These are phyloP conservation scores for Mayetiola destructor DNA, from an alignment of 2,888 invertebrate genomes.

Conservation along the genomic window DNA sequence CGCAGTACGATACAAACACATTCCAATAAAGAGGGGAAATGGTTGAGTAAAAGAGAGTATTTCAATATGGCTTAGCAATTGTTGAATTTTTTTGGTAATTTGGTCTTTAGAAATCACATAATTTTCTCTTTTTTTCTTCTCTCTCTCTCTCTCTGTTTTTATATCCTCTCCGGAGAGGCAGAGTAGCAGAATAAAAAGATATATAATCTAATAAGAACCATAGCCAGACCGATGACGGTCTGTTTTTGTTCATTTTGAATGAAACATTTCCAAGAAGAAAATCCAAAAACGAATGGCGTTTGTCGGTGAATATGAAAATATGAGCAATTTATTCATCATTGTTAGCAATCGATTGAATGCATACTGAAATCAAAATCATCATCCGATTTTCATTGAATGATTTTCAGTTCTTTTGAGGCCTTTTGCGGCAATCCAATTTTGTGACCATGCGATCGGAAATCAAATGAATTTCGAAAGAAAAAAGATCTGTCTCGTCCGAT, in stretches of 20 bases:
- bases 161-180: neutral
- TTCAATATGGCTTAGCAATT: no score
- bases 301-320: neutral
- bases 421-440: neutral
- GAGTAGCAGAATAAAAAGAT: no score
- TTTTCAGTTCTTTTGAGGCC: neutral
- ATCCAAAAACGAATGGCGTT: neutral
- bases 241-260: neutral
- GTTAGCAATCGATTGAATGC: no score
- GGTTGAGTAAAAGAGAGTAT: constrained; percentile 2
- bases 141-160: neutral
- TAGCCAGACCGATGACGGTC: no score
- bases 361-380: neutral
- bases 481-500: no score
- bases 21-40: constrained; percentile 2
- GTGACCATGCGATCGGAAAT: no score
- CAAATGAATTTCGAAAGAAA: no score
- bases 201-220: no score
- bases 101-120: neutral
- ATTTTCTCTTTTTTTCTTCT: neutral
- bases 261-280: neutral
- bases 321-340: neutral
- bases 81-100: neutral
- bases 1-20: no score
- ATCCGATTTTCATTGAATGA: neutral